phyloP scores from a whole-genome alignment of 2,888 invertebrate genomes.

The Bimastos eiseni region DNA sequence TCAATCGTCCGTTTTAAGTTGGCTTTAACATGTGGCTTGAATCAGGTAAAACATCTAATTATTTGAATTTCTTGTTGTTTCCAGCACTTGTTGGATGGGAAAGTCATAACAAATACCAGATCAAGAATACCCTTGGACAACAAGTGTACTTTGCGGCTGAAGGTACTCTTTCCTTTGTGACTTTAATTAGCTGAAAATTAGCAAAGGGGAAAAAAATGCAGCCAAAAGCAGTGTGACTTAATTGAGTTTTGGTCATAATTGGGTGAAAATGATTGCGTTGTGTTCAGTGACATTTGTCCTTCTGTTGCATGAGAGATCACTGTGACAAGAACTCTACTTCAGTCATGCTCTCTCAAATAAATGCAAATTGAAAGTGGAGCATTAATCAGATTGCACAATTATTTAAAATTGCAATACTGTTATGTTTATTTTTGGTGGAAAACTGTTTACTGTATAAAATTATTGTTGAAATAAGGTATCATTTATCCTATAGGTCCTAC shows the following conservation, averaged over 20 bases:
- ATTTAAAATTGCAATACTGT: too few relatives aligned
- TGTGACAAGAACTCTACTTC: neutral
- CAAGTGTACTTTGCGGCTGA: constrained; percentile 58
- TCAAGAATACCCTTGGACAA: constrained; percentile 54
- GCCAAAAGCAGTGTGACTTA: neutral
- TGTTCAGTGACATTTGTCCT: neutral
- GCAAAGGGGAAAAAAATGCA: neutral
- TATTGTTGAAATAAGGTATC: too few relatives aligned
- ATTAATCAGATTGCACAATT: neutral
- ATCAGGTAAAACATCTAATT: too few relatives aligned
- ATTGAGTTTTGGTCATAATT: neutral
- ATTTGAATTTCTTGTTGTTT: neutral
- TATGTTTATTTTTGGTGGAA: too few relatives aligned
- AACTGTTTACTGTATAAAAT: too few relatives aligned
- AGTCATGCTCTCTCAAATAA: neutral
- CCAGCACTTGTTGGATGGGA: constrained; percentile 56
- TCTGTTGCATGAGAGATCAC: neutral
- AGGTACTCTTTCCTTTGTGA: constrained; percentile 45
- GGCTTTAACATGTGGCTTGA: neutral
- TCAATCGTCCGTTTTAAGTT: too few relatives aligned
- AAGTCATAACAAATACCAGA: constrained; percentile 53
- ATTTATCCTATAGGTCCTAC: too few relatives aligned
- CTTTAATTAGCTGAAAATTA: neutral
- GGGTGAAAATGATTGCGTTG: neutral
- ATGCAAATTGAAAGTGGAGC: neutral